Conservation (phyloP, 2,113 vertebrate genomes). For the Murina feae region DNA sequence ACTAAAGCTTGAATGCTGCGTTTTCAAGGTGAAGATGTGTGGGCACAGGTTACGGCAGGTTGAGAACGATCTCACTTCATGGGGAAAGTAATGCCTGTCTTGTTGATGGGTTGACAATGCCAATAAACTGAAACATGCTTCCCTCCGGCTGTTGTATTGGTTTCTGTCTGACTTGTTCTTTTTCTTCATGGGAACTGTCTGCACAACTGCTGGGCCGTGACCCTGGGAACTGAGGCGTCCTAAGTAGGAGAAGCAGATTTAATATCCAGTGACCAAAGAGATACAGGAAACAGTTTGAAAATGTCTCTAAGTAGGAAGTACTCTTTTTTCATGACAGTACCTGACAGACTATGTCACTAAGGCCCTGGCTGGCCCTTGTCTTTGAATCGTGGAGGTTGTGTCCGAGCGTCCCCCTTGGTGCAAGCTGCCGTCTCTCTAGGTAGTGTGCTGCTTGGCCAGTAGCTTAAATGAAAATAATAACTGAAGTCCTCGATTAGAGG, state of each 20-base stretch:
- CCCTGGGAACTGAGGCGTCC: fast-evolving
- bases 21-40: conserved; percentile 40
- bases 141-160: neutral
- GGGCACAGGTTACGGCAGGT: neutral
- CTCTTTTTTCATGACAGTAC: neutral
- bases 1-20: neutral
- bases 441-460: neutral
- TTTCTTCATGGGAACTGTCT: neutral
- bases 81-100: neutral
- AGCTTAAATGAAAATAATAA: neutral
- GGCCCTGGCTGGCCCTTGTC: neutral
- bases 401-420: neutral
- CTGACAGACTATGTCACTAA: neutral
- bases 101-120: conserved; percentile 16
- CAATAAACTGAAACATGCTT: conserved; percentile 75
- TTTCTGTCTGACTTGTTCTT: neutral
- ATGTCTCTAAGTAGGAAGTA: neutral
- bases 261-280: neutral
- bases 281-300: neutral
- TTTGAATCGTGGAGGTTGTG: neutral
- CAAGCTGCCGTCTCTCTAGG: fast-evolving
- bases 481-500: neutral
- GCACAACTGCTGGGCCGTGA: neutral
- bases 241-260: fast-evolving
- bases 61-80: neutral